Base-by-base conservation (phyloP, 1,140 invertebrate species). In the Drosophila guanche region DNA sequence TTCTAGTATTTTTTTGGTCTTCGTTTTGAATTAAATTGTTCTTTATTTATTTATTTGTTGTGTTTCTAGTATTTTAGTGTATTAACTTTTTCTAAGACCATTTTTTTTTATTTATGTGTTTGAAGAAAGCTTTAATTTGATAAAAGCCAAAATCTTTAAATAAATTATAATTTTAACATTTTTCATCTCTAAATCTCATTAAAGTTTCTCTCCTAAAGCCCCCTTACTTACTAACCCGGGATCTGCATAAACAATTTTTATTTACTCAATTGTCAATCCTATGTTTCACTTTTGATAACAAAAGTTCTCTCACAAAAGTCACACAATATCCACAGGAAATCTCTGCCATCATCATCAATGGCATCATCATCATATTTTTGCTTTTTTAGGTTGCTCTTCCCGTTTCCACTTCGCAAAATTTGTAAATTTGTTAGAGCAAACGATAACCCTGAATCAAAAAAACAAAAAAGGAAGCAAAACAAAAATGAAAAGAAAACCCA, bases 341-440 rank as follows among this genome's bases (percentile, higher is more conserved):
- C 76, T 48, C 65, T 67, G 47, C 45, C 74, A 83, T 72, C 79
- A 85, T 58, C 72, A 68, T 67, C 61, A 33, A 59, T 54, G 16
- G 23, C 33, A 65, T 61, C 55, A 57, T 53, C 71, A 75, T 76
- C 78, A 88, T 79, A 79, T 72, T 88, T 86, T 81, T 67, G 53
- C 75, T 67, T 63, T 88, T 88, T 67, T 79, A 69, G 67, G 29
- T 76, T 88, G 65, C 69, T 59, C 62, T 77, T 22, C 63, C 33
- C 33, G 25, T 27, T 27, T 10, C 10, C 33, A 4, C 33, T 66
- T 48, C 71, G 48, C 45, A 60, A 78, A 88, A 79, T 78, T 86
- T 88, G 78, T 88, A 88, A 79, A 89, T 80, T 88, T 88, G 59
- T 63, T 58, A 66, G 59, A 74, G 45, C 70, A 75, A 74, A 75